Conservation (phyloP, 2,888 invertebrate genomes). For the Caenorhabditis sp. region DNA sequence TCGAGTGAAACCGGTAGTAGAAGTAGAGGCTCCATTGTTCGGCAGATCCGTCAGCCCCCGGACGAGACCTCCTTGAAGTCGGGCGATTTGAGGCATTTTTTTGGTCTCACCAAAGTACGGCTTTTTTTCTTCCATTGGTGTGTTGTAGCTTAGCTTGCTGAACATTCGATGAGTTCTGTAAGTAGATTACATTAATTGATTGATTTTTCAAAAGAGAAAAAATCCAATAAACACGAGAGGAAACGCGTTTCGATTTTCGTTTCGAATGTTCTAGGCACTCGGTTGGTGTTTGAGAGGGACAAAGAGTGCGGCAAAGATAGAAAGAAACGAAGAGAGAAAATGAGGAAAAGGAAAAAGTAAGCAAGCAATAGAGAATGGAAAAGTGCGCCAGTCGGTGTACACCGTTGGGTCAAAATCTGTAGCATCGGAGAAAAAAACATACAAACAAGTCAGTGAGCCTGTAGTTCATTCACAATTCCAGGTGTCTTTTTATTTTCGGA, state of each 20-base stretch:
- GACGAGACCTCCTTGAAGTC: constrained; percentile 22
- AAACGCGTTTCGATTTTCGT: constrained; percentile 14
- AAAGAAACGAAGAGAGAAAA: constrained; percentile 2
- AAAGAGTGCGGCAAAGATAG: constrained; percentile 9
- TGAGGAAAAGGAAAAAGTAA: constrained; percentile 39
- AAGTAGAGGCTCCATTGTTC: constrained; percentile 43
- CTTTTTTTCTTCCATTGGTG: constrained; percentile 17
- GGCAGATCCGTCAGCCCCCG: constrained; percentile 46
- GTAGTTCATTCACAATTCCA: not conserved
- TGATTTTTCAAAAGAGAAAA: constrained; percentile 3
- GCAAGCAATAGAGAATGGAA: constrained; percentile 35
- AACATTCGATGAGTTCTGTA: constrained; percentile 13
- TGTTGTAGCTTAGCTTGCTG: constrained; percentile 43
- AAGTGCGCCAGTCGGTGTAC: not conserved
- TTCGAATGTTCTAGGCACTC: constrained; percentile 56
- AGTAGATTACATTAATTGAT: not conserved
- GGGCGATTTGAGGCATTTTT: constrained; percentile 20
- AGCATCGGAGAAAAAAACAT: constrained; percentile 9
- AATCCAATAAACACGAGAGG: not conserved
- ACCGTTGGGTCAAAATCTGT: constrained; percentile 15
- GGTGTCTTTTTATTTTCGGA: not conserved
- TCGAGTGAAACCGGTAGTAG: constrained; percentile 24
- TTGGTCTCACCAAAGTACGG: not conserved
- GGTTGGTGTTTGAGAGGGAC: constrained; percentile 19
- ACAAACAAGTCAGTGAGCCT: constrained; percentile 23